These are phyloP conservation scores for Ophonus ardosiacus DNA, from an alignment of 2,888 invertebrate species.

Conservation along the genomic window DNA sequence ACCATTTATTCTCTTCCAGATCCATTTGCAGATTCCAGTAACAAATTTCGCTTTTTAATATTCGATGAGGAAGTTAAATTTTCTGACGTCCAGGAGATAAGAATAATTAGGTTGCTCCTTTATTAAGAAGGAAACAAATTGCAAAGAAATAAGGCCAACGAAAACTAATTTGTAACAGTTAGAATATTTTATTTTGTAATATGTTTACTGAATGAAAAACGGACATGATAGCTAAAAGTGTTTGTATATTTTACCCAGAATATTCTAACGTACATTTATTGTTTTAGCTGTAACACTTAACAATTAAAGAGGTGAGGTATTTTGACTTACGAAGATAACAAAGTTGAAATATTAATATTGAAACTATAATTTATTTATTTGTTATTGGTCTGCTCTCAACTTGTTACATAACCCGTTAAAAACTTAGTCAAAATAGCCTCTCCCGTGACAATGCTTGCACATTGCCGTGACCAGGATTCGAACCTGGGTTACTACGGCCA, in stretches of 20 bases:
- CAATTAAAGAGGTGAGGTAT: no score
- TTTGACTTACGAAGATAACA: no score
- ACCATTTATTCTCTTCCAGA: conserved; percentile 27
- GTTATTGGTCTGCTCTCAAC: no score
- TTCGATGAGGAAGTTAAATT: neutral
- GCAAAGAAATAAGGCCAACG: neutral
- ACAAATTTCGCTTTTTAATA: conserved; percentile 40
- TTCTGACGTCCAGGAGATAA: neutral
- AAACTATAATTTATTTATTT: no score
- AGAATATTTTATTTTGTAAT: no score
- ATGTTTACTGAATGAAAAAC: no score
- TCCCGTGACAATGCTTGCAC: conserved; percentile 69
- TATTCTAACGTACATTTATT: no score
- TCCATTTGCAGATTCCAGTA: conserved; percentile 14
- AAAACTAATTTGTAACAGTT: no score
- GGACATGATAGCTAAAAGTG: neutral
- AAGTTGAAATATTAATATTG: no score
- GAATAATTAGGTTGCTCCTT: neutral
- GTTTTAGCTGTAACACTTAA: no score
- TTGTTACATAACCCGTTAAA: no score
- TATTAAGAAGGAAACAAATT: neutral
- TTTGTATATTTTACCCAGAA: neutral
- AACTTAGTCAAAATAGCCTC: no score
- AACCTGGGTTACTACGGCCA: conserved; percentile 81
- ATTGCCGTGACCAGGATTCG: conserved; percentile 79